Evolutionary conservation across 2,797 vertebrate species (phyloP).

Genomic region (Tangara arthus): DNA sequence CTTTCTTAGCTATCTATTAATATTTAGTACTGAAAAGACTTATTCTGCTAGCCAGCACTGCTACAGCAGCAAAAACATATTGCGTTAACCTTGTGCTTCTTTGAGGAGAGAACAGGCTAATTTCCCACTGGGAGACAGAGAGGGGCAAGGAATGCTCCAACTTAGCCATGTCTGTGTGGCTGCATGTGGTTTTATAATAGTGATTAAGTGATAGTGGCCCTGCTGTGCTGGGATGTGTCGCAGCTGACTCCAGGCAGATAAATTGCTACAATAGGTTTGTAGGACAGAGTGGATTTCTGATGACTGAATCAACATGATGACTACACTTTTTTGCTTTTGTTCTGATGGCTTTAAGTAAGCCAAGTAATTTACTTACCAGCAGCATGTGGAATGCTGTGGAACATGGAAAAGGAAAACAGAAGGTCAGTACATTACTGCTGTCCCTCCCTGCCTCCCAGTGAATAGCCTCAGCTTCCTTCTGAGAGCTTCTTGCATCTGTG

Average conservation of each 20-base stretch:
- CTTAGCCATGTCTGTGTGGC: not conserved
- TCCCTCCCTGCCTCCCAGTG: not conserved
- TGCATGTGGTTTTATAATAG: constrained; percentile 47
- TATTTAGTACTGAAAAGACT: not conserved
- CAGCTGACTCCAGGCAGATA: constrained; percentile 36
- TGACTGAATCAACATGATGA: constrained; percentile 37
- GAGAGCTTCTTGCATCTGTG: not conserved
- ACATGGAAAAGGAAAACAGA: not conserved
- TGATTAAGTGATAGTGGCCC: constrained; percentile 51
- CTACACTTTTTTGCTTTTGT: constrained; percentile 39
- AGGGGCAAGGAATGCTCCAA: constrained; percentile 26
- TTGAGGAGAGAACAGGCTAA: constrained; percentile 39
- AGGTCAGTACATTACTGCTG: not conserved
- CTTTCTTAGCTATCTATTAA: not conserved
- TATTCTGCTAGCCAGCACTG: not conserved
- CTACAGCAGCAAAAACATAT: not conserved
- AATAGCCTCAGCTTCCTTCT: not conserved
- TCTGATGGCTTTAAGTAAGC: constrained; percentile 54
- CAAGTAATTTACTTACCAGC: constrained; percentile 38
- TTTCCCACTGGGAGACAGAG: constrained; percentile 54
- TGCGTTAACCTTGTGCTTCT: not conserved
- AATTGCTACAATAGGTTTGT: not conserved
- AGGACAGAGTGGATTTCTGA: constrained; percentile 49
- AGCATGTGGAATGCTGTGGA: constrained; percentile 15
- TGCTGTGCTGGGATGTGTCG: constrained; percentile 38